Conservation (phyloP, 1,140 invertebrate genomes). For the Neodiprion pinetum region DNA sequence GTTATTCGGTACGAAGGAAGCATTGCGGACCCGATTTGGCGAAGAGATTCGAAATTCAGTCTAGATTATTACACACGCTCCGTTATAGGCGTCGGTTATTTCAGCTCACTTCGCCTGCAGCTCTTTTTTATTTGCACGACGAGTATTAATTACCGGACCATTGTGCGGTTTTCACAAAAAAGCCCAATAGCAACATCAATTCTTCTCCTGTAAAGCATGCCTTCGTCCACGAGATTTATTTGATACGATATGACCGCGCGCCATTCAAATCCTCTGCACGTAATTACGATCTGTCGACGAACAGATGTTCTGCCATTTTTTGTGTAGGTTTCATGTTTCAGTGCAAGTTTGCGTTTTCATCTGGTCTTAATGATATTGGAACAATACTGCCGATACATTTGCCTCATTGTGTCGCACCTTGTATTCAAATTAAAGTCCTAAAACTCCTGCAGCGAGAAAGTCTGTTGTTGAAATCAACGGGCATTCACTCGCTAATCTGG, state of each 20-base stretch:
- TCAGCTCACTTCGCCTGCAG: no score
- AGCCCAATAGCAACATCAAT: neutral
- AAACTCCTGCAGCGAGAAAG: neutral
- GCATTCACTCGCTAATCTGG: neutral
- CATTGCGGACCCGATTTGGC: no score
- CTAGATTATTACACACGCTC: no score
- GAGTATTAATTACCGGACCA: constrained; percentile 1
- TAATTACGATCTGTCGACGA: neutral
- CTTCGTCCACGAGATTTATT: neutral
- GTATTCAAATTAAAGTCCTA: no score
- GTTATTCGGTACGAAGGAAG: no score
- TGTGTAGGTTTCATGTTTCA: neutral
- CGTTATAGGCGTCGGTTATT: no score
- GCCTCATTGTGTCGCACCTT: no score
- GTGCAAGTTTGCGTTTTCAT: no score
- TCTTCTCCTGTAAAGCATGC: neutral
- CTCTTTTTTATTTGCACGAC: neutral
- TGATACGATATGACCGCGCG: neutral
- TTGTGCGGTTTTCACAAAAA: neutral
- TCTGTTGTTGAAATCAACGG: neutral
- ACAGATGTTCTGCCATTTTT: neutral
- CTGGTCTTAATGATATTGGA: no score
- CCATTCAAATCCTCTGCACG: neutral
- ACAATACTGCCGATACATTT: no score
- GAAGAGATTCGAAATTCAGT: no score